Conservation (phyloP, 2,888 invertebrate species). For the Chrysolina haemoptera region DNA sequence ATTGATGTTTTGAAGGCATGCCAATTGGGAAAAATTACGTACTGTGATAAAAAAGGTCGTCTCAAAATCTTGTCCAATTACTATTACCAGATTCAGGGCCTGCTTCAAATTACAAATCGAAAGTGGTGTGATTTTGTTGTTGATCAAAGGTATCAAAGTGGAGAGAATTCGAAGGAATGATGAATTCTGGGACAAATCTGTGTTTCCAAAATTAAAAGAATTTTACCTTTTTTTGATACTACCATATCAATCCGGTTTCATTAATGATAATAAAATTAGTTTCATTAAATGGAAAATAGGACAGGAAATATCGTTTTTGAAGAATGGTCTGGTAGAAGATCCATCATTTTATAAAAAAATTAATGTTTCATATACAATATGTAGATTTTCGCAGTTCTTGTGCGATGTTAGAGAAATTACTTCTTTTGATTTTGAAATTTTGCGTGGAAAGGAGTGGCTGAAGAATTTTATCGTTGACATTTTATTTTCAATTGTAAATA, state of each 20-base stretch:
- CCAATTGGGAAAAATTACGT: slow-evolving; percentile 17
- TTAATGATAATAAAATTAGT: not conserved
- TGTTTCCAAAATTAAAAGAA: slow-evolving; percentile 15
- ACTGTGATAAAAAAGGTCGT: slow-evolving; percentile 8
- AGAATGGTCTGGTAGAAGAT: slow-evolving; percentile 29
- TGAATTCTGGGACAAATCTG: slow-evolving; percentile 8
- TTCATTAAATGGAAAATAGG: slow-evolving; percentile 2
- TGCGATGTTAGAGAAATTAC: slow-evolving; percentile 30
- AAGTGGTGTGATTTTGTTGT: slow-evolving; percentile 29
- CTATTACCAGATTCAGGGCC: slow-evolving; percentile 28
- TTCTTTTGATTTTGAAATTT: slow-evolving; percentile 30
- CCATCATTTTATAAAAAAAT: slow-evolving; percentile 29
- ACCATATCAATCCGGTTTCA: slow-evolving; percentile 9
- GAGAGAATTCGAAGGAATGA: slow-evolving; percentile 19
- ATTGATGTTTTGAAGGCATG: slow-evolving; percentile 14
- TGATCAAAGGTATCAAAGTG: slow-evolving; percentile 31
- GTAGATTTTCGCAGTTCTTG: not conserved
- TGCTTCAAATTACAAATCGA: slow-evolving; percentile 23
- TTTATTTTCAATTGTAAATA: slow-evolving; percentile 29
- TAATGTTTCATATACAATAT: not conserved
- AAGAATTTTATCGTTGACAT: slow-evolving; percentile 33
- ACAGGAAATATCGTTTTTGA: not conserved
- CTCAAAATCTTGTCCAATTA: slow-evolving; percentile 10
- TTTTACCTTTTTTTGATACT: slow-evolving; percentile 17
- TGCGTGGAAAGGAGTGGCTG: slow-evolving; percentile 25